Evolutionary conservation across 2,797 vertebrate genomes (phyloP).

Genomic region (Cossypha caffra): DNA sequence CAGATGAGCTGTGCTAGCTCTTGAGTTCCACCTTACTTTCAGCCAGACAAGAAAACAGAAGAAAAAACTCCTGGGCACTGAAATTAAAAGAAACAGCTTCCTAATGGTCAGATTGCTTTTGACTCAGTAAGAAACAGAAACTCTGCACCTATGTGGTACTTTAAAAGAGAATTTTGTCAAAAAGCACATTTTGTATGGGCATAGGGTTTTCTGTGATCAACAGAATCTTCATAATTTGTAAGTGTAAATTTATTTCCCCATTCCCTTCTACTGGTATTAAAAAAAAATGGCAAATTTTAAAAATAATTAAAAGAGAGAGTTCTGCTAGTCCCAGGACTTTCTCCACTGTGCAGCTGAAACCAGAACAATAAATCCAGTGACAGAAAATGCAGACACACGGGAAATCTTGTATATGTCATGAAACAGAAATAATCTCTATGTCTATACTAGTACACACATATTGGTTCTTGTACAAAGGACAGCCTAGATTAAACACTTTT

Average conservation of each 20-base stretch:
- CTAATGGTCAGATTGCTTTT: rapidly evolving
- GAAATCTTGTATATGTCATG: not conserved
- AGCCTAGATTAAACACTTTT: not conserved
- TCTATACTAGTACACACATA: not conserved
- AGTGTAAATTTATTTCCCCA: rapidly evolving
- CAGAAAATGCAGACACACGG: not conserved
- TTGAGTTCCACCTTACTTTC: not conserved
- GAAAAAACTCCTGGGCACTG: not conserved
- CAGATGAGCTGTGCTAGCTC: not conserved
- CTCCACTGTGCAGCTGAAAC: not conserved
- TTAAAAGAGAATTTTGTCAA: not conserved
- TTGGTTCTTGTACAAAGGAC: not conserved
- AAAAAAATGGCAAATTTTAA: not conserved
- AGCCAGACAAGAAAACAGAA: not conserved
- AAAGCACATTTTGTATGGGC: not conserved
- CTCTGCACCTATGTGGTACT: not conserved
- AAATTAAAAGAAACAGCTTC: not conserved
- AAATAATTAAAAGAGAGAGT: not conserved
- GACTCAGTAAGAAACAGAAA: not conserved
- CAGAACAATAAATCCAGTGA: not conserved
- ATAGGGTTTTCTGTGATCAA: not conserved
- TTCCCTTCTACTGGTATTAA: not conserved
- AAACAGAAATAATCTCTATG: not conserved
- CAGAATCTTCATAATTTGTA: not conserved
- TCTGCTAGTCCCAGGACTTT: not conserved